phyloP scores from a whole-genome alignment of 2,888 invertebrate genomes.

The Eurois occulta region DNA sequence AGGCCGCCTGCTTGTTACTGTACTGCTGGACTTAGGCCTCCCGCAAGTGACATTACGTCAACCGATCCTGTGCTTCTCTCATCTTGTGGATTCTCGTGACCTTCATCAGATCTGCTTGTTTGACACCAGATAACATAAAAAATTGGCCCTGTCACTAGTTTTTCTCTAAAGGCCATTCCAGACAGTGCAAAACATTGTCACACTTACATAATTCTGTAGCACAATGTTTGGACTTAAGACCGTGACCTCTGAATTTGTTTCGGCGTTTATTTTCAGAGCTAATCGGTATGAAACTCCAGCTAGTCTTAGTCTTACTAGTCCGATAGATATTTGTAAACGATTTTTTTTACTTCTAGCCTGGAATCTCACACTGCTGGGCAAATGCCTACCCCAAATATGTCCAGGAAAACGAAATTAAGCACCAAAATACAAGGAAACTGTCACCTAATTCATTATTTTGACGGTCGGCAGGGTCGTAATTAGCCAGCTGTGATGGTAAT shows the following conservation, averaged over 20 bases:
- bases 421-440: not conserved
- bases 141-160: too few relatives aligned
- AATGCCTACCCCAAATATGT: not conserved
- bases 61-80: not conserved
- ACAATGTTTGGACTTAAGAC: constrained; percentile 7
- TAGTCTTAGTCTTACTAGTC: not conserved
- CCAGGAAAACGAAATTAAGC: not conserved
- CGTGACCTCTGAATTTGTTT: constrained; percentile 26
- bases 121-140: not conserved
- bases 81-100: not conserved
- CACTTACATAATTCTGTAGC: constrained; percentile 8
- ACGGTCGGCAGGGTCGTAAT: not conserved
- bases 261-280: constrained; percentile 16
- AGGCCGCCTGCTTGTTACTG: not conserved
- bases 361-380: not conserved
- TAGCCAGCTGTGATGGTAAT: too few relatives aligned
- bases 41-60: not conserved
- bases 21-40: not conserved
- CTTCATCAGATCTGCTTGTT: not conserved
- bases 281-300: not conserved
- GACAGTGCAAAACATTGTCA: not conserved
- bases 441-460: not conserved
- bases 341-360: not conserved
- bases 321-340: not conserved
- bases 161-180: not conserved